A percentile compares a stretch with the other conserved stretches of the same genome.
phyloP scores from a whole-genome alignment of 2,113 vertebrate species.

The Ceratotherium simum region DNA sequence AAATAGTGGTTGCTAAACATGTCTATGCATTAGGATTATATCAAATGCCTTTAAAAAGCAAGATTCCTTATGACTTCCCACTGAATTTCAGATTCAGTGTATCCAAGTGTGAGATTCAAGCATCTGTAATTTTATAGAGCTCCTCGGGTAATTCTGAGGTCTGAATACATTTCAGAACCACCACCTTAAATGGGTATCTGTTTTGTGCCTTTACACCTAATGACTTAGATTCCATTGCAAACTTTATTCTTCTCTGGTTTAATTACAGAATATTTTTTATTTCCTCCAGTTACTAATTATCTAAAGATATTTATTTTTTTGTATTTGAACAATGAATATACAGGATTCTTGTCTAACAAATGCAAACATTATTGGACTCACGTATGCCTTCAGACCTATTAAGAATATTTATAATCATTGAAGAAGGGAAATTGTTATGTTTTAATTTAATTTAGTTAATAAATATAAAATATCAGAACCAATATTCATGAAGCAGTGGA shows the following conservation, averaged over 20 bases:
- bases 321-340: neutral
- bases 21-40: neutral
- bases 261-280: neutral
- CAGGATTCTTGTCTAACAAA: neutral
- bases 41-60: neutral
- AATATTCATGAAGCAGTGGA: neutral
- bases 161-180: neutral
- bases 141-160: neutral
- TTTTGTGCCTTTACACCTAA: neutral
- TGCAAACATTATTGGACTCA: neutral
- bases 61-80: neutral
- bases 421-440: neutral
- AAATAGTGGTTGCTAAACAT: neutral
- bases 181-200: neutral
- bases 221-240: neutral
- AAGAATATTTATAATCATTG: neutral
- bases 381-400: neutral
- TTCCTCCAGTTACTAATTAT: neutral
- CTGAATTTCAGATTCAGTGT: neutral
- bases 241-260: constrained; percentile 22
- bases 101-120: neutral
- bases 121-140: neutral
- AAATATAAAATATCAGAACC: neutral
- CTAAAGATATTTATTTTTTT: neutral
- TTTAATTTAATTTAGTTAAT: constrained; percentile 28